Evolutionary conservation across 2,888 invertebrate species (phyloP).

Genomic region (Lasius platythorax): DNA sequence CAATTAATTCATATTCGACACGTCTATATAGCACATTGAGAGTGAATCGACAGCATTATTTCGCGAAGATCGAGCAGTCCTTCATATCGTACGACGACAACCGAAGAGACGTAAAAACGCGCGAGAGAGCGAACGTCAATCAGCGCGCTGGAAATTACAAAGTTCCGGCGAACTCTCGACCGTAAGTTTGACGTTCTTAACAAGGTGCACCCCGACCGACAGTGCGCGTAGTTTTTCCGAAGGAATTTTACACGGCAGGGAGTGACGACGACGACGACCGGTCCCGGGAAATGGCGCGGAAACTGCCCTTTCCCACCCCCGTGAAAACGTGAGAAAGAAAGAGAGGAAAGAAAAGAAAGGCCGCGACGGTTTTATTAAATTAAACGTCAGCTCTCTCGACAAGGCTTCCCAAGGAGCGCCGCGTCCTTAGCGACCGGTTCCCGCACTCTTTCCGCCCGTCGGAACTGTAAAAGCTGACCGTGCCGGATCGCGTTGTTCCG

Average conservation of each 20-base stretch:
- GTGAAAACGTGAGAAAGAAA: constrained; percentile 39
- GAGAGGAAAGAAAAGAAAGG: constrained; percentile 47
- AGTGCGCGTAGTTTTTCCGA: constrained; percentile 66
- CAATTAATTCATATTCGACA: constrained; percentile 22
- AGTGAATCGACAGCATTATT: neutral
- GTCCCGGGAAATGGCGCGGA: constrained; percentile 69
- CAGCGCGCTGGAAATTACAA: constrained; percentile 66
- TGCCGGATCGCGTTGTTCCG: constrained; percentile 49
- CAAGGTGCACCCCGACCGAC: constrained; percentile 61
- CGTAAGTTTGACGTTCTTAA: constrained; percentile 74
- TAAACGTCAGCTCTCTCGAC: constrained; percentile 74
- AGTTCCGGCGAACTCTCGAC: constrained; percentile 72
- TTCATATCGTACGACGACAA: neutral
- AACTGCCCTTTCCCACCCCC: constrained; percentile 54
- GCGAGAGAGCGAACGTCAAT: constrained; percentile 29
- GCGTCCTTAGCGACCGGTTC: constrained; percentile 64
- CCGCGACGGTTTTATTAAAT: constrained; percentile 73
- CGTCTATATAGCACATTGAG: neutral
- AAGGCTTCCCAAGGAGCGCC: constrained; percentile 65
- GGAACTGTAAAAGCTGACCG: constrained; percentile 60
- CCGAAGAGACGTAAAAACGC: constrained; percentile 19
- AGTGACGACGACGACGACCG: neutral
- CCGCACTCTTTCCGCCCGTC: constrained; percentile 63
- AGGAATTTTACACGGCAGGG: constrained; percentile 75
- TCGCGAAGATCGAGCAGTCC: neutral